Evolutionary conservation across 2,797 vertebrate genomes (phyloP).

Genomic region (Schizopygopsis pylzovi): DNA sequence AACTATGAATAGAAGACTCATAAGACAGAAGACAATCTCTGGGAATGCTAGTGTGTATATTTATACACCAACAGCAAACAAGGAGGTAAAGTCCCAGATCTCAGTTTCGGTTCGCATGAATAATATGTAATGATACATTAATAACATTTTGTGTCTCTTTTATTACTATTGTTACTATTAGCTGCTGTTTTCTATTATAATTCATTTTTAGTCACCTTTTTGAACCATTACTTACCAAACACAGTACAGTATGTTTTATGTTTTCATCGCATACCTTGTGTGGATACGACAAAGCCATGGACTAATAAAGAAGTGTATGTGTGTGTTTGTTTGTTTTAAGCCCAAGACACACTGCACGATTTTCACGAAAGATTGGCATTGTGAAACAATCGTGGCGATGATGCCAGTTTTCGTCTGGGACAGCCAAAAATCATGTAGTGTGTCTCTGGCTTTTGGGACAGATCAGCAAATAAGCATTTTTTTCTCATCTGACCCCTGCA

Average conservation of each 20-base stretch:
- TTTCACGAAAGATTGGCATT: no score
- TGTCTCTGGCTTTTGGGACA: neutral
- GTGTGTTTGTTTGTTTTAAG: no score
- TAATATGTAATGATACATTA: no score
- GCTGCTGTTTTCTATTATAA: neutral
- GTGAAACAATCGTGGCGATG: no score
- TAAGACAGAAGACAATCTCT: neutral
- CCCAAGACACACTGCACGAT: no score
- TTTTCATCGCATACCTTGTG: neutral
- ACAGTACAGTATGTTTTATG: neutral
- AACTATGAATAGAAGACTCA: no score
- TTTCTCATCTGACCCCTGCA: neutral
- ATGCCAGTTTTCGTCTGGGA: no score
- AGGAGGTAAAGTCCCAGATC: neutral
- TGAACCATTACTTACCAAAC: neutral
- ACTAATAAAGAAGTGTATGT: neutral
- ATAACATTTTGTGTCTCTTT: neutral
- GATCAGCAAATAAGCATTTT: slow-evolving; percentile 9
- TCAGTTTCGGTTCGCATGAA: no score
- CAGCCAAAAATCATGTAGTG: no score
- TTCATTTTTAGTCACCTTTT: neutral
- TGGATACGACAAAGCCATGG: neutral
- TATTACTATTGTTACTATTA: neutral
- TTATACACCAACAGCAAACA: neutral
- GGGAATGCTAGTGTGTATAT: neutral